These are phyloP conservation scores for Pseudomyrmex cubaensis DNA, from an alignment of 1,140 invertebrate species.

Conservation along the genomic window DNA sequence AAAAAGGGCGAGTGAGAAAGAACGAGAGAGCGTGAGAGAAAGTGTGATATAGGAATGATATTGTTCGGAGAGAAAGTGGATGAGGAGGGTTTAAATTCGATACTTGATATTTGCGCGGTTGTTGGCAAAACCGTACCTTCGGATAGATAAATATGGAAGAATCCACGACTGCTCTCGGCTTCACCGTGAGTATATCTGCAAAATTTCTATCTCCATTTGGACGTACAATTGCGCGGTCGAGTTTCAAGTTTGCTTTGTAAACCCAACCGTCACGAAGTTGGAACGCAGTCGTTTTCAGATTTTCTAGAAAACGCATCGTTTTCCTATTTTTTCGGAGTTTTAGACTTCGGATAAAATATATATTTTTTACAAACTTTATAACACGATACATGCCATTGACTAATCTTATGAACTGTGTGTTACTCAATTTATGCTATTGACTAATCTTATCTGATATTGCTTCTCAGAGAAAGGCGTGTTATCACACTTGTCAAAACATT, in stretches of 20 bases:
- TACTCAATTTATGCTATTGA: slow-evolving; percentile 20
- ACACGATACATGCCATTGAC: slow-evolving; percentile 22
- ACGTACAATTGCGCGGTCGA: slow-evolving; percentile 35
- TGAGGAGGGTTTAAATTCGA: slow-evolving; percentile 53
- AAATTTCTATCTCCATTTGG: slow-evolving; percentile 49
- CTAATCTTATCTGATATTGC: slow-evolving; percentile 51
- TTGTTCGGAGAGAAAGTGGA: slow-evolving; percentile 40
- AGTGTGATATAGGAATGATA: slow-evolving; percentile 20
- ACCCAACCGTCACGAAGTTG: slow-evolving; percentile 24
- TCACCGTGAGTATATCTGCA: slow-evolving; percentile 32
- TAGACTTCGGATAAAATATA: slow-evolving; percentile 16
- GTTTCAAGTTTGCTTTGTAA: slow-evolving; percentile 52
- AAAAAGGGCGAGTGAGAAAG: not conserved
- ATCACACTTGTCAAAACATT: slow-evolving; percentile 41
- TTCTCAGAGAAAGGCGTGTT: not conserved
- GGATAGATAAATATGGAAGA: slow-evolving; percentile 47
- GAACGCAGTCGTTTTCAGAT: slow-evolving; percentile 28
- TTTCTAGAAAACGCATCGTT: slow-evolving; percentile 32
- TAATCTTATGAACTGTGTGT: slow-evolving; percentile 44
- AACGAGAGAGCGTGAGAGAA: not conserved
- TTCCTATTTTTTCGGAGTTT: not conserved
- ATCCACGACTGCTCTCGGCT: slow-evolving; percentile 4
- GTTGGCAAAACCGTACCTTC: slow-evolving; percentile 37
- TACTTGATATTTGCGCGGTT: slow-evolving; percentile 47
- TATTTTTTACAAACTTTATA: slow-evolving; percentile 14